These are phyloP conservation scores for Baronia brevicornis DNA, from an alignment of 2,888 invertebrate genomes.

Conservation along the genomic window DNA sequence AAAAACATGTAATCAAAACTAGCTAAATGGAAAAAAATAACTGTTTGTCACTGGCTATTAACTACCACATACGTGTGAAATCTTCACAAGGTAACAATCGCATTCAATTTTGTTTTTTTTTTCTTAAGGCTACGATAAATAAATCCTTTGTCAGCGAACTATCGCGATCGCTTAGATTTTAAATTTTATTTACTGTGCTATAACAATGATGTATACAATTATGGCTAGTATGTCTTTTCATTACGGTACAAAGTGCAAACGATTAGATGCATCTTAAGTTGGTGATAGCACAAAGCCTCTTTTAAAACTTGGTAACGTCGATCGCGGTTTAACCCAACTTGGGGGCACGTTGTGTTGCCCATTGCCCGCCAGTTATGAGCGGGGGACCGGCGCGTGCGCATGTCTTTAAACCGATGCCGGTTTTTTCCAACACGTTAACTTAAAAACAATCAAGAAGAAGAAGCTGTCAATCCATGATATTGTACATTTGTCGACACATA, in stretches of 20 bases:
- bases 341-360: constrained; percentile 11
- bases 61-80: constrained; percentile 44
- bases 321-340: constrained; percentile 22
- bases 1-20: neutral
- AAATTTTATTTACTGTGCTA: no score
- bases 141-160: constrained; percentile 42
- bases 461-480: constrained; percentile 15
- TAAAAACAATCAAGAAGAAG: constrained; percentile 18
- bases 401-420: constrained; percentile 21
- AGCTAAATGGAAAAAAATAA: constrained; percentile 15
- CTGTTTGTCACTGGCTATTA: no score
- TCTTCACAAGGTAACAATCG: constrained; percentile 27
- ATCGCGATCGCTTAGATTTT: constrained; percentile 36
- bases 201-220: no score
- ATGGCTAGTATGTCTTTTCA: no score
- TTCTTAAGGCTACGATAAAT: constrained; percentile 34
- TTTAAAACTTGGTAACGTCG: constrained; percentile 38
- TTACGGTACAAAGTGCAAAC: no score
- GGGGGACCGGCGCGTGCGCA: constrained; percentile 30
- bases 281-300: constrained; percentile 32
- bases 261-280: constrained; percentile 17
- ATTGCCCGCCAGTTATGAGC: constrained; percentile 32
- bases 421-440: constrained; percentile 26
- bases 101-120: constrained; percentile 45
- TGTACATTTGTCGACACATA: constrained; percentile 20